phyloP scores from a whole-genome alignment of 2,888 invertebrate species.

The Empis livida region DNA sequence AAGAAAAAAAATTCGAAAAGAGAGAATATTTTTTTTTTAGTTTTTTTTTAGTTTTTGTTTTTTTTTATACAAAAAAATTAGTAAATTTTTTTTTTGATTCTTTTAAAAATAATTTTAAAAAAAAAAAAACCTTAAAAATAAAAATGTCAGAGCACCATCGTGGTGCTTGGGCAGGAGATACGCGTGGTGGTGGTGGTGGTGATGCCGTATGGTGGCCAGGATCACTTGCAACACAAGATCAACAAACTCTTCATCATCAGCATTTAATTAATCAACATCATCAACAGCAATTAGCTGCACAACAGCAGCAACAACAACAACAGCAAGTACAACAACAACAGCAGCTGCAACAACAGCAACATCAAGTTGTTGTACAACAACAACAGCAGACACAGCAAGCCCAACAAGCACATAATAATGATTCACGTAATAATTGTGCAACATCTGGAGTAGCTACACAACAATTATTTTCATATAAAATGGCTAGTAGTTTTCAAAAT shows the following conservation, averaged over 20 bases:
- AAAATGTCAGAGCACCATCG: slow-evolving; percentile 52
- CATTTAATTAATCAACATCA: slow-evolving; percentile 41
- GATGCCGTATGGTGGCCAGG: slow-evolving; percentile 48
- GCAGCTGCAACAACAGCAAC: slow-evolving; percentile 36
- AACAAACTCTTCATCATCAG: slow-evolving; percentile 38
- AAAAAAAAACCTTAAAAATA: slow-evolving; percentile 4
- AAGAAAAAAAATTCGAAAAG: not conserved
- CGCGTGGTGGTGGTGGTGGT: slow-evolving; percentile 36
- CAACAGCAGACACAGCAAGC: slow-evolving; percentile 38
- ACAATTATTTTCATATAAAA: slow-evolving; percentile 73
- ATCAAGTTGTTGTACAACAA: slow-evolving; percentile 37
- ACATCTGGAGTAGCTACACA: slow-evolving; percentile 48
- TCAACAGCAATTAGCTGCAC: slow-evolving; percentile 39
- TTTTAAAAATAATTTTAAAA: not conserved
- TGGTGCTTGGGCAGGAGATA: slow-evolving; percentile 51
- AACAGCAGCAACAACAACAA: slow-evolving; percentile 37
- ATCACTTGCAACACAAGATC: slow-evolving; percentile 38
- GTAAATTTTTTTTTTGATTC: not conserved
- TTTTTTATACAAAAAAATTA: not conserved
- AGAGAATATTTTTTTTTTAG: not conserved
- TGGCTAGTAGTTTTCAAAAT: slow-evolving; percentile 71
- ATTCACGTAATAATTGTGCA: slow-evolving; percentile 43
- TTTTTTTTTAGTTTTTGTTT: not conserved
- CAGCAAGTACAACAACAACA: slow-evolving; percentile 33
- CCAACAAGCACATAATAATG: slow-evolving; percentile 37